These are phyloP conservation scores for Battus philenor DNA, from an alignment of 1,140 invertebrate genomes.

Conservation along the genomic window DNA sequence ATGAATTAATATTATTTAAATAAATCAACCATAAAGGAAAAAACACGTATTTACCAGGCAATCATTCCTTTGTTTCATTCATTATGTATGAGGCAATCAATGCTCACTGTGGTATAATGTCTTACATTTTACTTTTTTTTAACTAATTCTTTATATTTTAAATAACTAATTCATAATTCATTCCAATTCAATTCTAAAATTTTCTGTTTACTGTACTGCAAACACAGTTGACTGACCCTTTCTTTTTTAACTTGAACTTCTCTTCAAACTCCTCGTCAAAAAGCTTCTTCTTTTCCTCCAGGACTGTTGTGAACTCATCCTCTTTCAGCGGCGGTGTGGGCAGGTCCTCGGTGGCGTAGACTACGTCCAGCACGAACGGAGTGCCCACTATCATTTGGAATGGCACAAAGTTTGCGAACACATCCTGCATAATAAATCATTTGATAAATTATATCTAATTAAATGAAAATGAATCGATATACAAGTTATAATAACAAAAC, in stretches of 20 bases:
- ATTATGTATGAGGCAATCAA: too few relatives aligned
- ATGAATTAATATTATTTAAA: too few relatives aligned
- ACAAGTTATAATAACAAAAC: background rate
- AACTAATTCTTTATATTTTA: too few relatives aligned
- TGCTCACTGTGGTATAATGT: too few relatives aligned
- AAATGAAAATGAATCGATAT: background rate
- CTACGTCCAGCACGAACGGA: conserved; percentile 90
- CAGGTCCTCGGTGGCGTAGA: conserved; percentile 84
- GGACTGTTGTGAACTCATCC: conserved; percentile 76
- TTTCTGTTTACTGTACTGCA: too few relatives aligned
- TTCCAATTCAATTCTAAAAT: too few relatives aligned
- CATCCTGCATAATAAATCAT: conserved; percentile 39
- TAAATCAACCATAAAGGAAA: too few relatives aligned
- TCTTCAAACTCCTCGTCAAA: conserved; percentile 86
- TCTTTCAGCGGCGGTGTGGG: conserved; percentile 54
- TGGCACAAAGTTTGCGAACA: conserved; percentile 88
- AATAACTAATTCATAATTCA: too few relatives aligned
- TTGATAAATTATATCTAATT: conserved; percentile 1
- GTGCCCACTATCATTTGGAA: conserved; percentile 87
- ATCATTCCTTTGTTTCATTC: too few relatives aligned
- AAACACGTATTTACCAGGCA: too few relatives aligned
- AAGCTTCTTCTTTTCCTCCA: conserved; percentile 77
- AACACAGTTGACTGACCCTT: too few relatives aligned
- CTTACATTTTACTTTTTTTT: too few relatives aligned
- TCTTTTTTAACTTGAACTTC: conserved; percentile 81